A percentile compares a stretch with the other conserved stretches of the same genome.
phyloP scores from a whole-genome alignment of 2,888 invertebrate genomes.

The Athalia rosae region DNA sequence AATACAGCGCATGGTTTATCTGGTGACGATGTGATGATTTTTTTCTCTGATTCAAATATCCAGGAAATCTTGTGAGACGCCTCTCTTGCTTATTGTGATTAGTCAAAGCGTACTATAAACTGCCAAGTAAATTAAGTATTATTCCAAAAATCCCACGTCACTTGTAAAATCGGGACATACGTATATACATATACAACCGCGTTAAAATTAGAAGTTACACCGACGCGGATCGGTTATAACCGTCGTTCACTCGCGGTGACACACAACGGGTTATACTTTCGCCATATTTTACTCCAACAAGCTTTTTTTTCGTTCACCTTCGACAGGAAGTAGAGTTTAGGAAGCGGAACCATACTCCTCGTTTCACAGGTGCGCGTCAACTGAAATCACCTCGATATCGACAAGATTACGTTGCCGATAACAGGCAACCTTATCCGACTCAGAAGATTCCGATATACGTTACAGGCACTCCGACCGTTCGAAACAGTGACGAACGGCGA shows the following conservation, averaged over 20 bases:
- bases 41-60: slow-evolving; percentile 6
- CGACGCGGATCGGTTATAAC: too few relatives aligned
- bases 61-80: background rate
- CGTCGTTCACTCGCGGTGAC: too few relatives aligned
- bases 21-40: background rate
- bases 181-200: too few relatives aligned
- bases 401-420: background rate
- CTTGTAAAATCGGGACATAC: background rate
- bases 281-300: too few relatives aligned
- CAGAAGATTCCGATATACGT: slow-evolving; percentile 17
- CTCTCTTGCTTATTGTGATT: slow-evolving; percentile 8
- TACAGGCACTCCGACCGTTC: background rate
- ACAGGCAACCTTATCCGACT: background rate
- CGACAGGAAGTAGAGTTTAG: background rate
- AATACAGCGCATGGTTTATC: background rate
- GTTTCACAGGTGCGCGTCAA: background rate
- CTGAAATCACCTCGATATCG: slow-evolving; percentile 16
- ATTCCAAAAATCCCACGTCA: slow-evolving; percentile 19
- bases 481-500: background rate
- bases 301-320: background rate
- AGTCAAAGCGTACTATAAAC: background rate
- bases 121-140: background rate
- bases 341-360: background rate
- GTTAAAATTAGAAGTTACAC: too few relatives aligned
- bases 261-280: too few relatives aligned